These are phyloP conservation scores for Holothuria scabra DNA, from an alignment of 53 echinoderm and acorn worm genomes.

Conservation along the genomic window DNA sequence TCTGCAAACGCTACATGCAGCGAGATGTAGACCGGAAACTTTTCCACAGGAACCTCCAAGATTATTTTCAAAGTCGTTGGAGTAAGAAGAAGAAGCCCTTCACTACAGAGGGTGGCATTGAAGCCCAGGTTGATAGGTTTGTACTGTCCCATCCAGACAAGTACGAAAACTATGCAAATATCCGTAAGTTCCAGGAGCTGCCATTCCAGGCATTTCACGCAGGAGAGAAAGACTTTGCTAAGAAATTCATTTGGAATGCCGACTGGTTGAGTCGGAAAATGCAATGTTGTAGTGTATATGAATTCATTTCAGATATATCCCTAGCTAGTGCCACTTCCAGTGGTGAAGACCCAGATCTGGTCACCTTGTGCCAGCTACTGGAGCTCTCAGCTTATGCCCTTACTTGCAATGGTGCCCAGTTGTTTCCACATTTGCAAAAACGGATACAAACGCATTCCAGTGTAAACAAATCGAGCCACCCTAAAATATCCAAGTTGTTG, in stretches of 20 bases:
- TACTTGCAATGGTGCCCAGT: constrained; percentile 80
- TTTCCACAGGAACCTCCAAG: constrained; percentile 76
- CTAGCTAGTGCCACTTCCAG: constrained; percentile 59
- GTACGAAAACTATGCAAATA: constrained; percentile 75
- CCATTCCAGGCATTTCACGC: constrained; percentile 82
- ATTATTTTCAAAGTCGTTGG: constrained; percentile 91
- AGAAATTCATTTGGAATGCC: constrained; percentile 86
- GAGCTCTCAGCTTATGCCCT: constrained; percentile 86
- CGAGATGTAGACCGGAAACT: constrained; percentile 55
- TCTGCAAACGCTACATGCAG: constrained; percentile 69
- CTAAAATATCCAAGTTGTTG: constrained; percentile 79
- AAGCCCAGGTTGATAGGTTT: constrained; percentile 72
- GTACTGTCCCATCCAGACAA: constrained; percentile 73
- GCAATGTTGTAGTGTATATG: constrained; percentile 77
- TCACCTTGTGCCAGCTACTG: constrained; percentile 77
- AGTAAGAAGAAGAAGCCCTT: constrained; percentile 92
- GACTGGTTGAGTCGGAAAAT: constrained; percentile 84
- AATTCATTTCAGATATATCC: constrained; percentile 76
- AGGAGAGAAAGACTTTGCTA: constrained; percentile 86
- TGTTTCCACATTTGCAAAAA: constrained; percentile 84
- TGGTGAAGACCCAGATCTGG: constrained; percentile 68
- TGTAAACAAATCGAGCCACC: constrained; percentile 71
- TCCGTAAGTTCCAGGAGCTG: constrained; percentile 78
- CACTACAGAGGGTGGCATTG: constrained; percentile 87
- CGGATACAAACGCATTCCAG: constrained; percentile 68